A percentile compares a stretch with the other conserved stretches of the same genome.
These are phyloP conservation scores for Drosophila sproati DNA, from an alignment of 1,140 invertebrate species.

Conservation along the genomic window DNA sequence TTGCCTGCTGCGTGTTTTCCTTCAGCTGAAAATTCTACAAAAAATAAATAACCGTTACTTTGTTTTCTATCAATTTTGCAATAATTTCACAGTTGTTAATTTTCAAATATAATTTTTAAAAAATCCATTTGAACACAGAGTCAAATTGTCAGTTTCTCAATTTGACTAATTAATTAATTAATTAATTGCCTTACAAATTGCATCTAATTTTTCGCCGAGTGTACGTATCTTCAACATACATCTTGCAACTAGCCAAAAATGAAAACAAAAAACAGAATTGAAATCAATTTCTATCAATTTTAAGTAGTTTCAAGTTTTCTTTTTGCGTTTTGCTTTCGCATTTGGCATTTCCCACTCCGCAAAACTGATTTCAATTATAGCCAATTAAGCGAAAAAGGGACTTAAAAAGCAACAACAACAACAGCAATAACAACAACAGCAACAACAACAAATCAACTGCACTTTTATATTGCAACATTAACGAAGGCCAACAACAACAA, in stretches of 20 bases:
- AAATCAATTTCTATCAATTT: not conserved
- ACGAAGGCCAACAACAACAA: slow-evolving; percentile 21
- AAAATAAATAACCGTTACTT: too few species aligned
- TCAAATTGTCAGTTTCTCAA: too few species aligned
- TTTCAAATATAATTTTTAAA: too few species aligned
- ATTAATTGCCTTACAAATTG: too few species aligned
- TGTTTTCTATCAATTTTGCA: too few species aligned
- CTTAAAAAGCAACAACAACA: slow-evolving; percentile 39
- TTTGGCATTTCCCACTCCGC: not conserved
- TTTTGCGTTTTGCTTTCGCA: not conserved
- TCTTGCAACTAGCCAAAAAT: too few species aligned
- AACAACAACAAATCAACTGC: slow-evolving; percentile 36
- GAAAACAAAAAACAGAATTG: not conserved
- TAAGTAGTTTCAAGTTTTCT: not conserved
- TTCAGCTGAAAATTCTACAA: slow-evolving; percentile 43
- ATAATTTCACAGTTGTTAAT: too few species aligned
- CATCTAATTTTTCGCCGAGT: not conserved
- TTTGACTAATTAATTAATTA: too few species aligned
- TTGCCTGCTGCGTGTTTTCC: slow-evolving; percentile 29
- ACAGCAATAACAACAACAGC: slow-evolving; percentile 19
- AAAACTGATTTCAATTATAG: slow-evolving; percentile 67
- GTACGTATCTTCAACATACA: not conserved
- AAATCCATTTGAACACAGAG: too few species aligned
- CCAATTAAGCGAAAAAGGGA: slow-evolving; percentile 66
- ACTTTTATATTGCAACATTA: slow-evolving; percentile 37